phyloP scores from a whole-genome alignment of 2,797 vertebrate species.

The Acrocephalus scirpaceus region DNA sequence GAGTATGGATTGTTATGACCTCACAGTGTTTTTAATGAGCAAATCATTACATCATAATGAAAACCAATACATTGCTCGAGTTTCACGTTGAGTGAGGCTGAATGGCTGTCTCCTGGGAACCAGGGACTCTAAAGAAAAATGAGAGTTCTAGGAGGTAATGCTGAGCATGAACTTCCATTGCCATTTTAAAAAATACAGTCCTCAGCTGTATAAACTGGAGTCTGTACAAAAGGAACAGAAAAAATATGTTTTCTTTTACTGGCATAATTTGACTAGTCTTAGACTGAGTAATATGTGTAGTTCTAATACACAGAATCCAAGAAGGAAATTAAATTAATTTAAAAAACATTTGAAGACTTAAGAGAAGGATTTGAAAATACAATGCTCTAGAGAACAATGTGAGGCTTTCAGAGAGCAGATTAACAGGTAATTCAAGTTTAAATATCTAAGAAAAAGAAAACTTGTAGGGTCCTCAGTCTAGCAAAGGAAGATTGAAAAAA shows the following conservation, averaged over 20 bases:
- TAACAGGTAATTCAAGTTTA: neutral
- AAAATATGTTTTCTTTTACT: neutral
- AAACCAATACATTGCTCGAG: neutral
- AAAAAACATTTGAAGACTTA: neutral
- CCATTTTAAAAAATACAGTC: neutral
- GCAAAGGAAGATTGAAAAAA: neutral
- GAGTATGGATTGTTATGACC: slow-evolving; percentile 8
- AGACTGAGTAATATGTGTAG: neutral
- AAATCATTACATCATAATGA: slow-evolving; percentile 37
- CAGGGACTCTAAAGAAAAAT: slow-evolving; percentile 7
- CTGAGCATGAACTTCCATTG: neutral
- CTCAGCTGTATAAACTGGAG: neutral
- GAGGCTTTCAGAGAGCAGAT: neutral
- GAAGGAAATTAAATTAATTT: neutral
- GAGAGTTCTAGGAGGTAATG: neutral
- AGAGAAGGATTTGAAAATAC: neutral
- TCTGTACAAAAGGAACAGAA: neutral
- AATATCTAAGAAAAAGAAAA: neutral
- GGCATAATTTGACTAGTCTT: neutral
- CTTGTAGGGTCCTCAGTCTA: neutral
- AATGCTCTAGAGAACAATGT: neutral
- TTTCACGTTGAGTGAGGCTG: neutral
- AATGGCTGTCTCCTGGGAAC: neutral
- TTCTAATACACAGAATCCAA: neutral
- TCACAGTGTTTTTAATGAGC: slow-evolving; percentile 38